Evolutionary conservation across 2,888 invertebrate species (phyloP).

Genomic region (Doris montereyensis): DNA sequence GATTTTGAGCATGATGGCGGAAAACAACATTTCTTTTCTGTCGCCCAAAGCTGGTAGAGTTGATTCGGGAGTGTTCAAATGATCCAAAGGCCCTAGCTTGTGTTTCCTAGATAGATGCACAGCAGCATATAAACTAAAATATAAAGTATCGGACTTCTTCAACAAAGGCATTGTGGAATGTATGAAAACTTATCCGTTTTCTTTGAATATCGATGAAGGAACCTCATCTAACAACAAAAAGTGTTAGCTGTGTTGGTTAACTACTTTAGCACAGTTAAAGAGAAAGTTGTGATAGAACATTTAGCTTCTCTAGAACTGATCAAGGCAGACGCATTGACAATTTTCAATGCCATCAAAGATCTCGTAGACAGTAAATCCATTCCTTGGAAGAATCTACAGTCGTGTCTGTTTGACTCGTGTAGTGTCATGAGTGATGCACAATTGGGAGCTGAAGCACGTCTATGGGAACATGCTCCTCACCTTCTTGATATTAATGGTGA

Average conservation of each 20-base stretch:
- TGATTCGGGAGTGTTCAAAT: neutral
- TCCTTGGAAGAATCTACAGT: constrained; percentile 7
- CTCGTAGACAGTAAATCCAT: neutral
- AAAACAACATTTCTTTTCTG: no score
- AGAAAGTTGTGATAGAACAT: constrained; percentile 3
- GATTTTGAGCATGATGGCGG: no score
- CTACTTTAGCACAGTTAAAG: neutral
- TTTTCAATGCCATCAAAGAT: constrained; percentile 5
- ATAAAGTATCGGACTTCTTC: constrained; percentile 1
- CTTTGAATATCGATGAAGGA: no score
- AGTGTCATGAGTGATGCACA: constrained; percentile 43
- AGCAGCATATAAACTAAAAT: constrained; percentile 17
- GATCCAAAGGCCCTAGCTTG: constrained; percentile 1
- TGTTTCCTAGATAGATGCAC: constrained; percentile 11
- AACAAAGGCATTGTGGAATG: neutral
- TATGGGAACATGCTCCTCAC: constrained; percentile 32
- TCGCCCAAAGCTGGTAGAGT: constrained; percentile 6
- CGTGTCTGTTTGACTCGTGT: constrained; percentile 40
- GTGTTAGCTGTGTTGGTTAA: constrained; percentile 9
- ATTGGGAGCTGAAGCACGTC: constrained; percentile 38
- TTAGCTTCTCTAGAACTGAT: constrained; percentile 1
- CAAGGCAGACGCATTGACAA: neutral
- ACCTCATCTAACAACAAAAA: constrained; percentile 8
- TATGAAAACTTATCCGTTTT: constrained; percentile 6
- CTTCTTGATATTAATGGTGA: constrained; percentile 43